Base-by-base conservation (phyloP, 2,797 vertebrate species). In the Enoplosus armatus region DNA sequence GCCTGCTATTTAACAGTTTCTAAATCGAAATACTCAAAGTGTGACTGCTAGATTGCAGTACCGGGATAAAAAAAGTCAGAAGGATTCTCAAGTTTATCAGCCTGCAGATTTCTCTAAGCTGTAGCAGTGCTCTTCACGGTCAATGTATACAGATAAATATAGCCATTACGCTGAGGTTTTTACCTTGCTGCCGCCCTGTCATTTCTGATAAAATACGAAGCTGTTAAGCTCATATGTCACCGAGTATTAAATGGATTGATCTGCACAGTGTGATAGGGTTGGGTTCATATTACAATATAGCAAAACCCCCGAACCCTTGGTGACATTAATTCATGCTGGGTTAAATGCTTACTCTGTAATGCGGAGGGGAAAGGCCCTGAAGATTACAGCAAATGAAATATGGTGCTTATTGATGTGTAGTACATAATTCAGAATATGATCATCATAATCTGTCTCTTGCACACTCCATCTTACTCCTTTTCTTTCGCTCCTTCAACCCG, bases 371-470 rank as follows among this genome's bases (percentile, higher is more conserved):
- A 72, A 73, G 72, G 74, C 86, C 85, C 85, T 84, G 86, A 81
- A 81, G 80, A 87, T 82, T 87, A 86, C 65, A 76, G 61, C 59
- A 65, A 68, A 75, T 88, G 61, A 88, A 91, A 86, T 75, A 79
- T 85, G 82, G 76, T 82, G 76, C 72, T 85, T 83, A 79, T 83
- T 82, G 74, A 90, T 77, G 81, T 87, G 76, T 83, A 76, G 81
- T 71, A 66, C 84, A 90, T 87, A 77, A 87, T 90, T 89, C 82
- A 88, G 67, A 84, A 72, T 84, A 65, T 80, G 79, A 86, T 90
- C 82, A 85, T 80, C 81, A 69, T 90, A 78, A 86, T 87, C 83
- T 77, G 66, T 85, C 85, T 80, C 84, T 72, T 33, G 50, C 59
- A 41, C 65, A 61, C 60, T 77, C 72, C 33, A 76, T 84, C 75